Percentiles rank a stretch among this genome's conserved stretches.
Evolutionary conservation across 2,797 vertebrate genomes (phyloP).

Genomic region (Pangasius djambal): DNA sequence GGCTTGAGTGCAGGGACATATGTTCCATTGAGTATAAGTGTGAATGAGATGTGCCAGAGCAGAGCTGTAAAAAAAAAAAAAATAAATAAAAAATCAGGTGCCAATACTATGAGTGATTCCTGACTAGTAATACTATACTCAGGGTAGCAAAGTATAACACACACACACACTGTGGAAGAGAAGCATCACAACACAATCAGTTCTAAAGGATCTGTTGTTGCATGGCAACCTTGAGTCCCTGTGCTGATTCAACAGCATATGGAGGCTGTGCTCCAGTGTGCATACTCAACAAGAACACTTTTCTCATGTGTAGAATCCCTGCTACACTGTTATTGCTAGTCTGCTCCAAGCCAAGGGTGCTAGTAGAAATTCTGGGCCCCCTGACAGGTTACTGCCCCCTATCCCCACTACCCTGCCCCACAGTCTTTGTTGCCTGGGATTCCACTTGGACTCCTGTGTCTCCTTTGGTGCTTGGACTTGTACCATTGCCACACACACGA

Average conservation of each 20-base stretch:
- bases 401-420: not conserved
- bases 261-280: not conserved
- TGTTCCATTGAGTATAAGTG: not conserved
- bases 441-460: not conserved
- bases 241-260: conserved; percentile 15
- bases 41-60: not conserved
- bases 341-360: not conserved
- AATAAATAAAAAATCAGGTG: not conserved
- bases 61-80: not conserved
- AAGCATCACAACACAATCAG: not conserved
- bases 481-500: not conserved
- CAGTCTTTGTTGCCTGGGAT: not conserved
- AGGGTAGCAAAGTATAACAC: not conserved
- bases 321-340: not conserved
- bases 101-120: not conserved
- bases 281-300: not conserved
- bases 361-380: not conserved
- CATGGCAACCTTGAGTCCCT: conserved; percentile 39
- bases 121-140: not conserved
- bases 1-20: not conserved
- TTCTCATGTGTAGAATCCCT: not conserved
- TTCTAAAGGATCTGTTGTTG: conserved; percentile 34
- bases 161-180: not conserved
- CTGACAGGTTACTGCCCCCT: not conserved
- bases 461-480: not conserved